Evolutionary conservation across 2,888 invertebrate species (phyloP).

Genomic region (Dyspetes luteomarginatus): DNA sequence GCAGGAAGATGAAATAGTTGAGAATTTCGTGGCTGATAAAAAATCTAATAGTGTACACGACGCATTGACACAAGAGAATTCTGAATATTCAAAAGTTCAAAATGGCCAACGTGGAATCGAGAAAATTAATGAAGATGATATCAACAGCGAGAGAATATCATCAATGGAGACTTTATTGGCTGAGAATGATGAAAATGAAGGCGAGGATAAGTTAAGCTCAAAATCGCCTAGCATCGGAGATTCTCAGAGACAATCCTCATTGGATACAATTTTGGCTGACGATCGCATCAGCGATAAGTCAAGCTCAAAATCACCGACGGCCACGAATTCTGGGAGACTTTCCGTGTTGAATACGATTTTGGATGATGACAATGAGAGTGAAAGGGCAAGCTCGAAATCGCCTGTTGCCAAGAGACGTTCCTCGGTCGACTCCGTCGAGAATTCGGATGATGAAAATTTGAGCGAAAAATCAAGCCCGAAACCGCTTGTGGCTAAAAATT

Average conservation of each 20-base stretch:
- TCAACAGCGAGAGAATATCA: conserved; percentile 1
- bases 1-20: no score
- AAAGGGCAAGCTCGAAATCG: background rate
- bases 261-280: background rate
- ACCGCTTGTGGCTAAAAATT: background rate
- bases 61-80: no score
- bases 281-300: no score
- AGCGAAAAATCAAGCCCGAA: background rate
- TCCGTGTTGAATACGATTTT: no score
- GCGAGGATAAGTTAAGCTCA: background rate
- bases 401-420: background rate
- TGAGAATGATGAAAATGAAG: background rate
- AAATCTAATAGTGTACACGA: no score
- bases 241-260: background rate
- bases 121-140: no score
- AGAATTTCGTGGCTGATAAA: no score
- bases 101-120: no score
- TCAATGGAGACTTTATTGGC: background rate
- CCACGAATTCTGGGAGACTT: no score
- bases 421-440: background rate
- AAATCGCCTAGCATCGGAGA: background rate
- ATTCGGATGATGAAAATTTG: background rate
- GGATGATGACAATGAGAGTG: background rate
- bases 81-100: no score
- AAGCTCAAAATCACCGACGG: no score